These are phyloP conservation scores for Cephalopachus bancanus DNA, from an alignment of 2,797 vertebrate species.

Conservation along the genomic window DNA sequence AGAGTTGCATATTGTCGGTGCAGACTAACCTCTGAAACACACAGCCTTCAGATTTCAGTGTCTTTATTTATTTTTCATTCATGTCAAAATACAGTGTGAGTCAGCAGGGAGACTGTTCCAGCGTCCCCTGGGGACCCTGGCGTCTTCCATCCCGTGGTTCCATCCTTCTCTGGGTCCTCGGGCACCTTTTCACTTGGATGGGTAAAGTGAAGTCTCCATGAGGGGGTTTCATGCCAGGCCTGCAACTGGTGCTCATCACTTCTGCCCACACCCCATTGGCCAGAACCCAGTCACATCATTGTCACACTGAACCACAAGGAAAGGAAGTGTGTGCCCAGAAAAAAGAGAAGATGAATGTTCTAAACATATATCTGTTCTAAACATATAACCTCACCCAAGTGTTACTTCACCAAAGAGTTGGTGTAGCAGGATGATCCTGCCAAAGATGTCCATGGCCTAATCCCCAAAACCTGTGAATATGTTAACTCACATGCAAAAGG, in stretches of 20 bases:
- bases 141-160: not conserved
- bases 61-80: not conserved
- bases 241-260: not conserved
- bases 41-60: not conserved
- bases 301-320: not conserved
- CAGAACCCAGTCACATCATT: not conserved
- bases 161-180: not conserved
- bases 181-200: not conserved
- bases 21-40: not conserved
- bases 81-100: not conserved
- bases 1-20: not conserved
- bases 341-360: not conserved
- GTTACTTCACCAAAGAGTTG: not conserved
- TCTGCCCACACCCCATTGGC: not conserved
- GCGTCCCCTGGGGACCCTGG: not conserved
- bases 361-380: not conserved
- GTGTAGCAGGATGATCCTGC: not conserved
- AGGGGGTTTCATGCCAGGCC: not conserved
- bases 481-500: not conserved
- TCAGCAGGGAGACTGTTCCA: not conserved
- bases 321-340: not conserved
- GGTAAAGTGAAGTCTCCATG: not conserved
- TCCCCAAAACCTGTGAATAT: not conserved
- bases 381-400: not conserved
- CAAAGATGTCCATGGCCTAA: not conserved